A percentile compares a stretch with the other conserved stretches of the same genome.
phyloP scores from a whole-genome alignment of 1,140 invertebrate genomes.

The Acyrthosiphon pisum region DNA sequence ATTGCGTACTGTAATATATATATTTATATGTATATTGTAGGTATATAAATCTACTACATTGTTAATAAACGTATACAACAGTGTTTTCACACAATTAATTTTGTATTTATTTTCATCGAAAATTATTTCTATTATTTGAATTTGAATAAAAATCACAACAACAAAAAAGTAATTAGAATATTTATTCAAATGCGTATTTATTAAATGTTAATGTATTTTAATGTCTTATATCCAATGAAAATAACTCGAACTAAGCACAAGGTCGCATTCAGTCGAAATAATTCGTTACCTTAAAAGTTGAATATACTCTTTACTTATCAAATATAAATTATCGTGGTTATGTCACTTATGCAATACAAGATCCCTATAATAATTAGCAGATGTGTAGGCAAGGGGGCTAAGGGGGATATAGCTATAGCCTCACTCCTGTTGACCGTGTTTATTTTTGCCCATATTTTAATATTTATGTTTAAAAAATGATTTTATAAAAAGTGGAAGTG shows the following conservation, averaged over 20 bases:
- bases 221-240: no score
- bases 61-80: not conserved
- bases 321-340: no score
- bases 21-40: not conserved
- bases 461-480: no score
- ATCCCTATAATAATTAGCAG: no score
- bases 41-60: not conserved
- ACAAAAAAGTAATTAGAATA: not conserved
- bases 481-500: no score
- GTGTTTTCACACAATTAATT: not conserved
- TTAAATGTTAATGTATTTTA: no score
- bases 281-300: not conserved
- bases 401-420: no score
- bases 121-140: not conserved
- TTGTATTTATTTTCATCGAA: not conserved
- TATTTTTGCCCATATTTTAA: no score
- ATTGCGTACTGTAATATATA: not conserved
- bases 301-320: no score
- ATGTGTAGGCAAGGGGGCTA: no score
- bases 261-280: not conserved
- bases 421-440: no score
- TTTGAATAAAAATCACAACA: not conserved
- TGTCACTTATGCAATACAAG: no score
- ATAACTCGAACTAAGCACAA: not conserved
- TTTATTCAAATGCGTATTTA: not conserved